Conservation (phyloP, 2,888 invertebrate species). For the Sesamia inferens region DNA sequence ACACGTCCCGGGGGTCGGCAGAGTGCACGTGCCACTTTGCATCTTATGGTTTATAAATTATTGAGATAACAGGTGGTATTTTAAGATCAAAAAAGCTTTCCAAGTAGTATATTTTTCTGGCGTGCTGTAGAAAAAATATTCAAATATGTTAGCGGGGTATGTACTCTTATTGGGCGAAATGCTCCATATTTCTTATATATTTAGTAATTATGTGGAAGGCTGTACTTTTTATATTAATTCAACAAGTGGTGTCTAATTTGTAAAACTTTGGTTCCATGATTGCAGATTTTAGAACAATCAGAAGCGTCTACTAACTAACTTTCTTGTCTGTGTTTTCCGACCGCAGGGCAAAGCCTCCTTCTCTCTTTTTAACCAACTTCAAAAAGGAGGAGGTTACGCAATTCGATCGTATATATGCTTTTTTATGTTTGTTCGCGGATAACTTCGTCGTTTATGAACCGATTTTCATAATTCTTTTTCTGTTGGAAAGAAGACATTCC, state of each 20-base stretch:
- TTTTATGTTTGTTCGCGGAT: too few relatives aligned
- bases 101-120: neutral
- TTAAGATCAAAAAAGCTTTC: conserved; percentile 8
- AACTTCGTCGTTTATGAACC: too few relatives aligned
- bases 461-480: too few relatives aligned
- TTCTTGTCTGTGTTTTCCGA: too few relatives aligned
- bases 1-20: conserved; percentile 7
- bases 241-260: neutral
- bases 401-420: too few relatives aligned
- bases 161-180: neutral
- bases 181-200: neutral
- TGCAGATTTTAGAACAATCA: neutral
- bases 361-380: too few relatives aligned
- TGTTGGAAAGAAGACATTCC: too few relatives aligned
- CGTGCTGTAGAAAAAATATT: neutral
- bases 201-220: neutral
- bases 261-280: neutral
- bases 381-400: too few relatives aligned
- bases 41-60: conserved; percentile 18
- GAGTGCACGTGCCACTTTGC: conserved; percentile 26
- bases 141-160: neutral
- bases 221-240: neutral
- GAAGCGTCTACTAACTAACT: too few relatives aligned
- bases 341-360: too few relatives aligned
- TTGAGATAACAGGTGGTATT: conserved; percentile 3